Percentiles rank a stretch among this genome's conserved stretches.
Conservation (phyloP, 2,888 invertebrate species). For the Auanema freiburgensis region DNA sequence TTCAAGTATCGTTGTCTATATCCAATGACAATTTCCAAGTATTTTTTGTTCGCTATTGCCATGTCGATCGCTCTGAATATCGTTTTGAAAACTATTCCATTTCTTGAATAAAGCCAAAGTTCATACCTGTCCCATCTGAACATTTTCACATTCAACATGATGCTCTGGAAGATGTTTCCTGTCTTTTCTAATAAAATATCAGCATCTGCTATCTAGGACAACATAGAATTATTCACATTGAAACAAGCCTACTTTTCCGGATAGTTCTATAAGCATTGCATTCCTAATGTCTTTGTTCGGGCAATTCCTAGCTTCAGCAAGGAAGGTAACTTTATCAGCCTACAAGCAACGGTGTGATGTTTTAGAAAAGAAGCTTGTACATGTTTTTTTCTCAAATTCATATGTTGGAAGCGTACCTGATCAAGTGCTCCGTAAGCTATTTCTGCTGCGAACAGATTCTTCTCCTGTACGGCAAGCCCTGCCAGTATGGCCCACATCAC, state of each 20-base stretch:
- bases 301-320: slow-evolving; percentile 51
- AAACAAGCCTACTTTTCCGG: slow-evolving; percentile 37
- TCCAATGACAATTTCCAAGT: slow-evolving; percentile 77
- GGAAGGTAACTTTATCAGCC: slow-evolving; percentile 67
- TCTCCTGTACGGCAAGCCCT: slow-evolving; percentile 83
- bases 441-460: slow-evolving; percentile 86
- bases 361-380: no score
- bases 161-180: slow-evolving; percentile 72
- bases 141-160: slow-evolving; percentile 75
- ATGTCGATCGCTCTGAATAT: slow-evolving; percentile 74
- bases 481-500: slow-evolving; percentile 91
- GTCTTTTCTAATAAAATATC: slow-evolving; percentile 75
- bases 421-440: slow-evolving; percentile 90
- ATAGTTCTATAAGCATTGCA: slow-evolving; percentile 64
- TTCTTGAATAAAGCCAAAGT: not conserved
- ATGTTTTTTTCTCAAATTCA: no score
- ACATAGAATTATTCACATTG: not conserved
- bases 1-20: slow-evolving; percentile 74
- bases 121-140: slow-evolving; percentile 76
- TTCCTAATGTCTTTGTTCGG: slow-evolving; percentile 66
- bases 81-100: not conserved
- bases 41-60: slow-evolving; percentile 76
- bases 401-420: slow-evolving; percentile 68
- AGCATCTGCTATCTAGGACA: slow-evolving; percentile 73
- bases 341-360: no score